These are phyloP conservation scores for Maccullochella peelii DNA, from an alignment of 2,113 vertebrate genomes.

Conservation along the genomic window DNA sequence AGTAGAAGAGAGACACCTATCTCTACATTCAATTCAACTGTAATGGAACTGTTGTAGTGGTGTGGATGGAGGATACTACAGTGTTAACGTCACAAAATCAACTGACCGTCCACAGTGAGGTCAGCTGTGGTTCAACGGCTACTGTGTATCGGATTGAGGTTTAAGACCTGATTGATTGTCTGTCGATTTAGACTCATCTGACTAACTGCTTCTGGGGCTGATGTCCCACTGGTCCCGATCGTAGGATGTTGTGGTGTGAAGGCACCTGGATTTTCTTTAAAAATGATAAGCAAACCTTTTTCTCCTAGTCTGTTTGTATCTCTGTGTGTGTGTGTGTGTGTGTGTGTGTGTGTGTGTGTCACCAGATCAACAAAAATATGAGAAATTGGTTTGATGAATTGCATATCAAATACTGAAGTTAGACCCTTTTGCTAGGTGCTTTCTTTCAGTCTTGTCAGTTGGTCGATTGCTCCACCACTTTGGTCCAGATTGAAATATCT, in stretches of 20 bases:
- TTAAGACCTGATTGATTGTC: background rate
- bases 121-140: background rate
- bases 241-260: background rate
- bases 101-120: background rate
- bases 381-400: background rate
- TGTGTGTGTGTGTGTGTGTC: background rate
- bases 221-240: background rate
- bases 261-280: background rate
- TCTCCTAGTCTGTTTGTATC: background rate
- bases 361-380: background rate
- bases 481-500: background rate
- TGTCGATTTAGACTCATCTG: background rate
- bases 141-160: conserved; percentile 3
- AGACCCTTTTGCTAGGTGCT: background rate
- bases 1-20: conserved; percentile 27
- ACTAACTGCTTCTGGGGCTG: background rate
- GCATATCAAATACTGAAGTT: background rate
- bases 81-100: conserved; percentile 21
- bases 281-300: background rate
- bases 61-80: background rate
- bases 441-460: too few relatives aligned
- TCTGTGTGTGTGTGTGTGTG: too few relatives aligned
- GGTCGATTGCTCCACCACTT: background rate
- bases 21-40: background rate
- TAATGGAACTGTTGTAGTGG: conserved; percentile 7